A percentile compares a stretch with the other conserved stretches of the same genome.
Evolutionary conservation across 2,888 invertebrate species (phyloP).

Genomic region (Antheraea assamensis): DNA sequence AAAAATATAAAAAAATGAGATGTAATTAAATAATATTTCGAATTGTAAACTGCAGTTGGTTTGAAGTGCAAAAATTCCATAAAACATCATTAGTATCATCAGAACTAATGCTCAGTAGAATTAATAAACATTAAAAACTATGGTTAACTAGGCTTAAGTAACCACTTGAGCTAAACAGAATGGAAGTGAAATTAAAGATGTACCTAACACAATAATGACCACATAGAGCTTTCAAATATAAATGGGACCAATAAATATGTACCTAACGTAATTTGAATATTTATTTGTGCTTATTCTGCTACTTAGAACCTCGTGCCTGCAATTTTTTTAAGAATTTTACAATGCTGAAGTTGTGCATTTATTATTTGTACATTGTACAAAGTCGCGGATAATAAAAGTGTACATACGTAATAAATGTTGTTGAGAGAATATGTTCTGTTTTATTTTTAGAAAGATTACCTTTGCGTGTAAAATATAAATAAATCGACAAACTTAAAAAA

Average conservation of each 20-base stretch:
- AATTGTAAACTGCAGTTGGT: slow-evolving; percentile 61
- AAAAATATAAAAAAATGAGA: background rate
- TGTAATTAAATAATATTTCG: background rate
- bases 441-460: slow-evolving; percentile 24
- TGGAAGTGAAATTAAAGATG: slow-evolving; percentile 15
- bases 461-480: too few relatives aligned
- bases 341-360: slow-evolving; percentile 82
- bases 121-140: background rate
- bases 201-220: background rate
- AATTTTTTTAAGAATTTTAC: slow-evolving; percentile 63
- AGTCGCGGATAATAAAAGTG: slow-evolving; percentile 68
- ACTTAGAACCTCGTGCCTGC: slow-evolving; percentile 57
- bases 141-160: background rate
- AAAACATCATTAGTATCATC: background rate
- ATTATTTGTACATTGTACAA: slow-evolving; percentile 80
- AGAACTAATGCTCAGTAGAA: background rate
- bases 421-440: slow-evolving; percentile 51
- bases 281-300: slow-evolving; percentile 53
- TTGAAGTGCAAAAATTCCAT: slow-evolving; percentile 42
- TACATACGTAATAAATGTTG: slow-evolving; percentile 81
- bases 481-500: too few relatives aligned
- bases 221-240: slow-evolving; percentile 45
- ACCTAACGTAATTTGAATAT: slow-evolving; percentile 45
- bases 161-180: background rate
- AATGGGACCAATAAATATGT: slow-evolving; percentile 67